These are phyloP conservation scores for Pleuronectes platessa DNA, from an alignment of 2,113 vertebrate genomes.

Conservation along the genomic window DNA sequence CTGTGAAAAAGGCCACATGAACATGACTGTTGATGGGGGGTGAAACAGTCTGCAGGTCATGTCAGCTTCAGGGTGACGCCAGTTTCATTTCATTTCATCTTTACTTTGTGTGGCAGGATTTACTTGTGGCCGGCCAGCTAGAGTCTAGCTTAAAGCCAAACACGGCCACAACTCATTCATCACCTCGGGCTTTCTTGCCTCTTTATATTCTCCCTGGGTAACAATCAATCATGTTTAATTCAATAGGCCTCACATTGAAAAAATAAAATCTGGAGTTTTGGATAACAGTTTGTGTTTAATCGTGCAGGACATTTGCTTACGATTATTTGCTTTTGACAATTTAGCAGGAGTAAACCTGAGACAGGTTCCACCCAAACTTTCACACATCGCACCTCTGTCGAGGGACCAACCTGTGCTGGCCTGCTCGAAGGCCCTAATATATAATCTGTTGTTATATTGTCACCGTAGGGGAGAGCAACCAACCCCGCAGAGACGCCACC, in stretches of 20 bases:
- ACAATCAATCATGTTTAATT: slow-evolving; percentile 72
- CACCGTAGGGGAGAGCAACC: slow-evolving; percentile 90
- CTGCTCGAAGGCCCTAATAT: slow-evolving; percentile 92
- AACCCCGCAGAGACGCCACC: slow-evolving; percentile 92
- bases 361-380: slow-evolving; percentile 85
- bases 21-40: background rate
- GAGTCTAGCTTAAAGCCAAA: slow-evolving; percentile 59
- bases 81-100: slow-evolving; percentile 41
- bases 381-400: slow-evolving; percentile 80
- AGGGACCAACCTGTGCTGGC: slow-evolving; percentile 83
- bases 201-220: slow-evolving; percentile 49
- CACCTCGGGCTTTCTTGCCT: slow-evolving; percentile 44
- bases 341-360: slow-evolving; percentile 83
- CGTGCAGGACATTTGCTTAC: slow-evolving; percentile 50
- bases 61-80: slow-evolving; percentile 12
- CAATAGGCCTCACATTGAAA: slow-evolving; percentile 56
- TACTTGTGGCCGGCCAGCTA: slow-evolving; percentile 20
- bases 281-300: slow-evolving; percentile 60
- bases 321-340: slow-evolving; percentile 86
- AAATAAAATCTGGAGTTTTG: slow-evolving; percentile 65
- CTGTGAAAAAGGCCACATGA: too few species aligned
- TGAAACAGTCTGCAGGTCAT: background rate
- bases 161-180: slow-evolving; percentile 53
- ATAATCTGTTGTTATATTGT: slow-evolving; percentile 97
- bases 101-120: slow-evolving; percentile 44